A percentile compares a stretch with the other conserved stretches of the same genome.
phyloP scores from a whole-genome alignment of 2,888 invertebrate genomes.

The Melanotus villosus region DNA sequence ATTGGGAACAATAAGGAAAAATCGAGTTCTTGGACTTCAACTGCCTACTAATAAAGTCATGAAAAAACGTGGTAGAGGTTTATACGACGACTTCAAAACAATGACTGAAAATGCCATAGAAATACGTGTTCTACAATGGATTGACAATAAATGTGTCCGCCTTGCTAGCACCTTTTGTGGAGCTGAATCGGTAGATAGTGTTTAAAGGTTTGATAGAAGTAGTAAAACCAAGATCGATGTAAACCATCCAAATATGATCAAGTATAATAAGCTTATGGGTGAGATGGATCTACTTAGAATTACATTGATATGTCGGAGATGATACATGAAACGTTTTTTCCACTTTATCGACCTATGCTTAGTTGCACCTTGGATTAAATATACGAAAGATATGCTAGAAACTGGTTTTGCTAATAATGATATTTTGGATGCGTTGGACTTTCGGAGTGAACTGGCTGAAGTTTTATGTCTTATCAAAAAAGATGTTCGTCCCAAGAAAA shows the following conservation, averaged over 20 bases:
- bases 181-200: constrained; percentile 39
- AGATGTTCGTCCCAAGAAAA: neutral
- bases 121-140: constrained; percentile 46
- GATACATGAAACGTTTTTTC: too few species aligned
- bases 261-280: constrained; percentile 35
- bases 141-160: constrained; percentile 34
- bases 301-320: constrained; percentile 33
- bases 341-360: constrained; percentile 31
- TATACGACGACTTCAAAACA: too few species aligned
- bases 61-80: too few species aligned
- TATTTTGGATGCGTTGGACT: constrained; percentile 15
- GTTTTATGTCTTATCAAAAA: neutral
- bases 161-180: constrained; percentile 42
- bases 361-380: constrained; percentile 24
- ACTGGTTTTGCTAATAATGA: constrained; percentile 4
- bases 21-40: too few species aligned
- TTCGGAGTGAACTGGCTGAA: constrained; percentile 1
- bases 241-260: constrained; percentile 33
- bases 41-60: too few species aligned
- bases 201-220: constrained; percentile 44
- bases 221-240: constrained; percentile 39
- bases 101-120: too few species aligned
- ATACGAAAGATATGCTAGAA: constrained; percentile 15
- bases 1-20: too few species aligned
- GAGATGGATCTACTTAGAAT: constrained; percentile 27